phyloP scores from a whole-genome alignment of 2,888 invertebrate genomes.

The Neocrepidodera transversa region DNA sequence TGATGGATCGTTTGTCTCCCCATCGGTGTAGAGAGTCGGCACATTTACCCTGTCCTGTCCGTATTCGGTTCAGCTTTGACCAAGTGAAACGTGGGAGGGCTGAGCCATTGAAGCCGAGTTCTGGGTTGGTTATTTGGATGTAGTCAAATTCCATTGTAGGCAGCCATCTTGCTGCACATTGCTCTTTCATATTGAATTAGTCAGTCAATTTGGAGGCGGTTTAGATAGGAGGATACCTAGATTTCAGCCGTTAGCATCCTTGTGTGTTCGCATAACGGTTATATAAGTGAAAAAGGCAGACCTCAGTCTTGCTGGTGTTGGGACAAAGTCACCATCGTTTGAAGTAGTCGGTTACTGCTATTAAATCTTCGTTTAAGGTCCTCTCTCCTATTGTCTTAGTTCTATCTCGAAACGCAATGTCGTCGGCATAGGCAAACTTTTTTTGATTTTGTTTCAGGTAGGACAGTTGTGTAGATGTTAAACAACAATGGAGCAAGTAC shows the following conservation, averaged over 20 bases:
- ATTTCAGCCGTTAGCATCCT: neutral
- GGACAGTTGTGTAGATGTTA: slow-evolving; percentile 20
- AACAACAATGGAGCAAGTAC: slow-evolving; percentile 33
- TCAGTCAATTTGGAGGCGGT: no score
- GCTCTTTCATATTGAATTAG: no score
- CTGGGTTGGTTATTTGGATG: no score
- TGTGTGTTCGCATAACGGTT: neutral
- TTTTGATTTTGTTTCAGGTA: slow-evolving; percentile 15
- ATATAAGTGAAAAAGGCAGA: neutral
- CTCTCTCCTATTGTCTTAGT: neutral
- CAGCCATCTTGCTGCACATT: no score
- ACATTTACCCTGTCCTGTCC: no score
- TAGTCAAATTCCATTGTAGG: no score
- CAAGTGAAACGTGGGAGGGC: no score
- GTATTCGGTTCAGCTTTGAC: no score
- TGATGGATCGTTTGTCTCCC: no score
- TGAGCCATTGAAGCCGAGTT: no score
- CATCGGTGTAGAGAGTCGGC: no score
- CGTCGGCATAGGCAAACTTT: slow-evolving; percentile 29
- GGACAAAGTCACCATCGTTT: no score
- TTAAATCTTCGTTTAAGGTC: neutral
- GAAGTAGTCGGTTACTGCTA: neutral
- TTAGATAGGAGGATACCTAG: neutral
- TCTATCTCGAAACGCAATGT: slow-evolving; percentile 2
- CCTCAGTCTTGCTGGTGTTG: neutral